Percentiles rank a stretch among this genome's conserved stretches.
These are phyloP conservation scores for Lagorchestes hirsutus DNA, from an alignment of 2,797 vertebrate genomes.

Conservation along the genomic window DNA sequence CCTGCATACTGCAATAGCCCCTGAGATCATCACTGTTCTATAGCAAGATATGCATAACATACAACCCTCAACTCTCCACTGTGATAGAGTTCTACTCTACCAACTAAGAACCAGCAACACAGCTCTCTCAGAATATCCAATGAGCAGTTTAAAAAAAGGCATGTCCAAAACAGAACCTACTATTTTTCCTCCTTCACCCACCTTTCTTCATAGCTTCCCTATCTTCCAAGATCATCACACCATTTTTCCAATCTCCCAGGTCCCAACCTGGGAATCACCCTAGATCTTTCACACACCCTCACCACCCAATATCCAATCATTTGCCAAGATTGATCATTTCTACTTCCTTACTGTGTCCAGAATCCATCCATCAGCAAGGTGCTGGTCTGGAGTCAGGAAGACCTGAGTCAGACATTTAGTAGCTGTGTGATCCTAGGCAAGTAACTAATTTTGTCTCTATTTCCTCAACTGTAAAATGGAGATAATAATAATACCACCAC, in stretches of 20 bases:
- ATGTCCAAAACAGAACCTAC: not conserved
- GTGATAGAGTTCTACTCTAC: not conserved
- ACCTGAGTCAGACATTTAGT: not conserved
- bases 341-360: not conserved
- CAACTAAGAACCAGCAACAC: not conserved
- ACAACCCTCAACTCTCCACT: not conserved
- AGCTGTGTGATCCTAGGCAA: not conserved
- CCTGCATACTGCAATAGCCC: not conserved
- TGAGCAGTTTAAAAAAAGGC: not conserved
- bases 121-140: not conserved
- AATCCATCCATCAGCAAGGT: not conserved
- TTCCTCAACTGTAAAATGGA: not conserved
- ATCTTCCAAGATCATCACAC: not conserved
- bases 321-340: not conserved
- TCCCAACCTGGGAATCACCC: not conserved
- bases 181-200: not conserved
- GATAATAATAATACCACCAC: not conserved
- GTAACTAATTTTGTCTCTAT: not conserved
- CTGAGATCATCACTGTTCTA: not conserved
- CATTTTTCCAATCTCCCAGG: not conserved
- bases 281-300: not conserved
- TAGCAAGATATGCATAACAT: not conserved
- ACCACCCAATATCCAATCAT: not conserved
- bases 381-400: not conserved
- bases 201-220: not conserved